Evolutionary conservation across 2,113 vertebrate species (phyloP).

Genomic region (Paramisgurnus dabryanus): DNA sequence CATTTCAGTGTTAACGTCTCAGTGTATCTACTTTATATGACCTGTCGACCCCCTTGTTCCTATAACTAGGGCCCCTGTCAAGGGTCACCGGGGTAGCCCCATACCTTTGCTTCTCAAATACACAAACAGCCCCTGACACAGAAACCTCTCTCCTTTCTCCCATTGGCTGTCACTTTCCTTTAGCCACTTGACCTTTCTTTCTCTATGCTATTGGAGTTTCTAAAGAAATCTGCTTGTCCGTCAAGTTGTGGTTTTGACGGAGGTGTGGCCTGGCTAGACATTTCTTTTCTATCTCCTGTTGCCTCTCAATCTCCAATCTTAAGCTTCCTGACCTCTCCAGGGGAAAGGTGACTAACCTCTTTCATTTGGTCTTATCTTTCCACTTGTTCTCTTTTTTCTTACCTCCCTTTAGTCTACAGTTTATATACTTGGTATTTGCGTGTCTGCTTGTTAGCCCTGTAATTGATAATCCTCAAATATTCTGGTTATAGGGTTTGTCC

Average conservation of each 20-base stretch:
- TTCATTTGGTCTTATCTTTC: slow-evolving; percentile 31
- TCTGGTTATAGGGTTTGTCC: too few species aligned
- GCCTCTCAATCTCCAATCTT: slow-evolving; percentile 18
- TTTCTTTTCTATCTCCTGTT: slow-evolving; percentile 36
- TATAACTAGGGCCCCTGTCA: slow-evolving; percentile 31
- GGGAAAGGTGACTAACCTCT: slow-evolving; percentile 19
- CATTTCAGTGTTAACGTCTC: background rate
- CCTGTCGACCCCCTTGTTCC: slow-evolving; percentile 31
- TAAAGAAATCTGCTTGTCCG: slow-evolving; percentile 13
- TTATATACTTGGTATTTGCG: background rate
- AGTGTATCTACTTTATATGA: slow-evolving; percentile 13
- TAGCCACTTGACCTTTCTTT: slow-evolving; percentile 26
- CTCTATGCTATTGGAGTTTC: slow-evolving; percentile 19
- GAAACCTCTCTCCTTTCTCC: background rate
- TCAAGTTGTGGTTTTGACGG: slow-evolving; percentile 39
- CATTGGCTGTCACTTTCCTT: slow-evolving; percentile 8
- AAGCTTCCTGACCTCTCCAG: slow-evolving; percentile 42
- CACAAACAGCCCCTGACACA: slow-evolving; percentile 19
- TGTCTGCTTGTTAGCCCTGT: background rate
- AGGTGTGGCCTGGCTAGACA: slow-evolving; percentile 13
- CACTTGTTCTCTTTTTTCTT: slow-evolving; percentile 27
- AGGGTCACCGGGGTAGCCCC: slow-evolving; percentile 14
- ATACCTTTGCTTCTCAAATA: slow-evolving; percentile 4
- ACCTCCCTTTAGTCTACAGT: background rate
- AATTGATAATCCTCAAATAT: too few species aligned